Percentiles rank a stretch among this genome's conserved stretches.
Evolutionary conservation across 2,888 invertebrate species (phyloP).

Genomic region (Ophion obscuratus): DNA sequence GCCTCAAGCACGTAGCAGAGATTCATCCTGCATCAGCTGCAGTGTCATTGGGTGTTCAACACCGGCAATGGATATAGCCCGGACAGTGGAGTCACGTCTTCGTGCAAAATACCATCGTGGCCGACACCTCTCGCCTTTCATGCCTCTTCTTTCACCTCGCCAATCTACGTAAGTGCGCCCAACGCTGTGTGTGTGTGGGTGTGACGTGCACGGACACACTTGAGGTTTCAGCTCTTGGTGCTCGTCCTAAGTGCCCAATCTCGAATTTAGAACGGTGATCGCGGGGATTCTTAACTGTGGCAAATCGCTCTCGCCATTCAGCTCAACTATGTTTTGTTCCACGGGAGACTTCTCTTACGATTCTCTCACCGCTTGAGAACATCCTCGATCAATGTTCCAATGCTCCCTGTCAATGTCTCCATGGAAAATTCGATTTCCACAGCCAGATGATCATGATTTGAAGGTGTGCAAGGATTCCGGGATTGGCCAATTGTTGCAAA

Average conservation of each 20-base stretch:
- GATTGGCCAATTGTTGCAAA: too few species aligned
- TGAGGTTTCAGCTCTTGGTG: constrained; percentile 54
- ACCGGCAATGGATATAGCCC: constrained; percentile 32
- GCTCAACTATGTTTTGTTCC: constrained; percentile 54
- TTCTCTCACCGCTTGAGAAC: constrained; percentile 45
- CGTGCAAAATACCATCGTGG: constrained; percentile 58
- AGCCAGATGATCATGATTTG: too few species aligned
- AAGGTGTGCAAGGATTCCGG: too few species aligned
- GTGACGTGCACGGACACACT: constrained; percentile 8
- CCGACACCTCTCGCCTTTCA: constrained; percentile 61
- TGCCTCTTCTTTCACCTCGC: constrained; percentile 29
- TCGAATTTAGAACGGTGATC: constrained; percentile 74
- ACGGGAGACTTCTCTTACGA: constrained; percentile 13
- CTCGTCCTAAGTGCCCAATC: constrained; percentile 73
- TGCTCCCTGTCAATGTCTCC: constrained; percentile 10
- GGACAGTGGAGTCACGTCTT: constrained; percentile 58
- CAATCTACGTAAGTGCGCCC: constrained; percentile 9
- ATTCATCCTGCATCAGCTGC: constrained; percentile 40
- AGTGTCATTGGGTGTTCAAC: constrained; percentile 63
- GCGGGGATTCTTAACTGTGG: constrained; percentile 66
- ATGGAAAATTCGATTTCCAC: background rate
- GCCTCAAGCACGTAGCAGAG: constrained; percentile 9
- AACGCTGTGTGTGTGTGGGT: constrained; percentile 5
- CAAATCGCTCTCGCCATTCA: constrained; percentile 69
- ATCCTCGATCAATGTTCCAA: background rate